These are phyloP conservation scores for Rhagologus leucostigma DNA, from an alignment of 2,113 vertebrate genomes.

Conservation along the genomic window DNA sequence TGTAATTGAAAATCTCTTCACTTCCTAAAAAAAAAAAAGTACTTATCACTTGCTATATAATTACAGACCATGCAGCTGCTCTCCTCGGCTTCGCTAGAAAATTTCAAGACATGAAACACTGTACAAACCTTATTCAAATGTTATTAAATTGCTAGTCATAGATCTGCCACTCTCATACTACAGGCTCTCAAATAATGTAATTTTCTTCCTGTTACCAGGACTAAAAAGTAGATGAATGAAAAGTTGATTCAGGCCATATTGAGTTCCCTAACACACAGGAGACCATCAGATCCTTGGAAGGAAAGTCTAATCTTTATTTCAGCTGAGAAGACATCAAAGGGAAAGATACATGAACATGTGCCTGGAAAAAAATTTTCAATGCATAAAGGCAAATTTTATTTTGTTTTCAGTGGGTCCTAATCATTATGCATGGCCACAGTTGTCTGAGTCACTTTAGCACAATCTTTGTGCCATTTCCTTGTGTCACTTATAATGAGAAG, in stretches of 20 bases:
- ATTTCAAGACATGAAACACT: constrained; percentile 66
- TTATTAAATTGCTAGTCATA: constrained; percentile 65
- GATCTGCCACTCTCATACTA: constrained; percentile 56
- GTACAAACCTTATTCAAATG: constrained; percentile 69
- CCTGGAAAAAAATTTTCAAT: not conserved
- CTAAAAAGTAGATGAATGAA: constrained; percentile 54
- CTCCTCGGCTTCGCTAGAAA: constrained; percentile 60
- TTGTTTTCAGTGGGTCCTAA: not conserved
- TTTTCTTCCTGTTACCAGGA: constrained; percentile 8
- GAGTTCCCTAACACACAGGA: not conserved
- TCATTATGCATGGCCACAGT: not conserved
- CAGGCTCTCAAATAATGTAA: constrained; percentile 27
- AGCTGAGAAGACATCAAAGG: not conserved
- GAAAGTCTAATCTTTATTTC: constrained; percentile 11
- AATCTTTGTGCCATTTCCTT: not conserved
- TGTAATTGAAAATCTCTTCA: constrained; percentile 73
- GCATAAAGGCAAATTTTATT: not conserved
- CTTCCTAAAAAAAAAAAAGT: constrained; percentile 51
- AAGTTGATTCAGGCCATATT: constrained; percentile 3
- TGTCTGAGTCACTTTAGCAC: not conserved
- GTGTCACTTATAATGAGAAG: not conserved
- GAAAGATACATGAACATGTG: not conserved
- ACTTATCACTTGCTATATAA: constrained; percentile 73
- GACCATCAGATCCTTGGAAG: not conserved
- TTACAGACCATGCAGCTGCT: constrained; percentile 75